Evolutionary conservation across 1,140 invertebrate species (phyloP).

Genomic region (Leptopilina boulardi): DNA sequence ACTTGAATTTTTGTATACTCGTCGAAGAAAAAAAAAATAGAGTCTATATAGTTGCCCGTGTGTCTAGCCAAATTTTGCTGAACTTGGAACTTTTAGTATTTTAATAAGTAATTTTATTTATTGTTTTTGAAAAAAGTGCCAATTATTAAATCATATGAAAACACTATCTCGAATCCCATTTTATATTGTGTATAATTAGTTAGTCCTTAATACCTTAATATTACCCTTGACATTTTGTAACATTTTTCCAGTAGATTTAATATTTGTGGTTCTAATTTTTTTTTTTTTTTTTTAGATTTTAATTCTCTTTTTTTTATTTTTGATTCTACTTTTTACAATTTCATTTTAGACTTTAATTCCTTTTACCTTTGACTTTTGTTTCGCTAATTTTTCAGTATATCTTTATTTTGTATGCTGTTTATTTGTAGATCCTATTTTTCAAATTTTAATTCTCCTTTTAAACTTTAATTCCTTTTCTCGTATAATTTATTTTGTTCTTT

Average conservation of each 20-base stretch:
- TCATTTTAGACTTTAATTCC: too few species aligned
- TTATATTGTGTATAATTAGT: not conserved
- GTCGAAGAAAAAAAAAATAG: not conserved
- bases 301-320: too few species aligned
- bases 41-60: not conserved
- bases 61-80: slow-evolving; percentile 9
- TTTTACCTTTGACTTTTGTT: too few species aligned
- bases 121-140: not conserved
- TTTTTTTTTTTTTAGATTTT: slow-evolving; percentile 26
- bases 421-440: slow-evolving; percentile 32
- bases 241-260: too few species aligned
- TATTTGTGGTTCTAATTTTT: too few species aligned
- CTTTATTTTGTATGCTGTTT: too few species aligned
- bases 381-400: too few species aligned
- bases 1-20: too few species aligned
- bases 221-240: not conserved
- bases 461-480: too few species aligned
- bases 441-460: not conserved
- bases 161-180: not conserved
- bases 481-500: too few species aligned
- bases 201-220: not conserved
- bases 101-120: slow-evolving; percentile 5
- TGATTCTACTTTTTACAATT: too few species aligned
- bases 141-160: not conserved
- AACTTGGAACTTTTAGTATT: not conserved